These are phyloP conservation scores for Adrianichthys oophorus DNA, from an alignment of 2,797 vertebrate genomes.

Conservation along the genomic window DNA sequence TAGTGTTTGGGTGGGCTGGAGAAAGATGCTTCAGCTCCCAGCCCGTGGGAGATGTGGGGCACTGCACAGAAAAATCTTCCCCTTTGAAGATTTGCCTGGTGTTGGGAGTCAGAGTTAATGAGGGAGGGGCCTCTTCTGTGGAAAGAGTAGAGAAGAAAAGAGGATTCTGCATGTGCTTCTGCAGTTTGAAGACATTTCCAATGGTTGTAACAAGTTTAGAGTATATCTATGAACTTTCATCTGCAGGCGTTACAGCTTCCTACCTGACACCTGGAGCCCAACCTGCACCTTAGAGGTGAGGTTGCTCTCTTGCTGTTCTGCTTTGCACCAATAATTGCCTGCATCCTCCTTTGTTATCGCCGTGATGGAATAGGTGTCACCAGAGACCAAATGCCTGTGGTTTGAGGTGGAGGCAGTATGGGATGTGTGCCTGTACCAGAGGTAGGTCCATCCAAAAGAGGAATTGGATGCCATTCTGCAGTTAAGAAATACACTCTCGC, in stretches of 20 bases:
- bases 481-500: constrained; percentile 54
- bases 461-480: constrained; percentile 40
- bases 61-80: constrained; percentile 51
- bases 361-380: constrained; percentile 57
- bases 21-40: constrained; percentile 56
- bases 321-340: constrained; percentile 58
- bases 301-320: constrained; percentile 21
- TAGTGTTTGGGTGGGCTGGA: neutral
- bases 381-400: constrained; percentile 40
- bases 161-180: neutral
- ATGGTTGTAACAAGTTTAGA: neutral
- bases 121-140: constrained; percentile 43
- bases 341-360: constrained; percentile 44
- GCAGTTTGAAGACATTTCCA: constrained; percentile 5
- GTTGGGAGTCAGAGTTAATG: constrained; percentile 54
- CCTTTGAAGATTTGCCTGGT: constrained; percentile 55
- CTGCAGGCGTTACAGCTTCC: constrained; percentile 13
- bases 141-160: neutral
- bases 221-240: neutral
- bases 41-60: constrained; percentile 37
- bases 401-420: constrained; percentile 3
- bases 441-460: constrained; percentile 31
- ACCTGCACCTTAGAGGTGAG: neutral
- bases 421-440: constrained; percentile 40
- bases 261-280: constrained; percentile 61